Percentiles rank a stretch among this genome's conserved stretches.
phyloP scores from a whole-genome alignment of 2,888 invertebrate species.

The Luffia ferchaultella region DNA sequence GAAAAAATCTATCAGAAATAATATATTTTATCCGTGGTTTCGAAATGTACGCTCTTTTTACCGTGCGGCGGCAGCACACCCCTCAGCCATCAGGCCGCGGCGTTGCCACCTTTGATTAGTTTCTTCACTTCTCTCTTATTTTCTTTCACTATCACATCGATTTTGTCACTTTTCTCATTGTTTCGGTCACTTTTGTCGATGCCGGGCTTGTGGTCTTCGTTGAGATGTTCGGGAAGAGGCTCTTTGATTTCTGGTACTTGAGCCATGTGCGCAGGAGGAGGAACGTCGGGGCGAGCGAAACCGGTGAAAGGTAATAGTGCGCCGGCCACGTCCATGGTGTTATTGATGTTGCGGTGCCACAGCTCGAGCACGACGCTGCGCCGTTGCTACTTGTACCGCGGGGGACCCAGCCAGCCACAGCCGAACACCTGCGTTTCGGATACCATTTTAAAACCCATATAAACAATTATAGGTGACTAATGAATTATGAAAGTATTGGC shows the following conservation, averaged over 20 bases:
- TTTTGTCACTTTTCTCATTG: slow-evolving; percentile 19
- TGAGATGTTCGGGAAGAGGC: slow-evolving; percentile 34
- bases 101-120: slow-evolving; percentile 7
- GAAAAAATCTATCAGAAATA: slow-evolving; percentile 33
- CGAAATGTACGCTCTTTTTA: slow-evolving; percentile 58
- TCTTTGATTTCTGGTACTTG: slow-evolving; percentile 22
- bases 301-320: slow-evolving; percentile 55
- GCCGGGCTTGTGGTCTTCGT: neutral
- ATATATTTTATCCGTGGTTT: slow-evolving; percentile 46
- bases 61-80: slow-evolving; percentile 45
- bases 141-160: slow-evolving; percentile 11
- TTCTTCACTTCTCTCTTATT: slow-evolving; percentile 13
- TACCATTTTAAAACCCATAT: no score
- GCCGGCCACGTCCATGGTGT: slow-evolving; percentile 62
- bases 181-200: slow-evolving; percentile 29
- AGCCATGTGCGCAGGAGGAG: slow-evolving; percentile 44
- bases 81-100: slow-evolving; percentile 49
- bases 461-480: no score
- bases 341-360: slow-evolving; percentile 63
- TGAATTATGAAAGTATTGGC: no score
- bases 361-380: slow-evolving; percentile 64
- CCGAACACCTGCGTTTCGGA: slow-evolving; percentile 73
- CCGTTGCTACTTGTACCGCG: slow-evolving; percentile 71
- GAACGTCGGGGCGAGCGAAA: slow-evolving; percentile 50
- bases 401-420: slow-evolving; percentile 73